Evolutionary conservation across 2,888 invertebrate genomes (phyloP).

Genomic region (Tromatobia lineatoria): DNA sequence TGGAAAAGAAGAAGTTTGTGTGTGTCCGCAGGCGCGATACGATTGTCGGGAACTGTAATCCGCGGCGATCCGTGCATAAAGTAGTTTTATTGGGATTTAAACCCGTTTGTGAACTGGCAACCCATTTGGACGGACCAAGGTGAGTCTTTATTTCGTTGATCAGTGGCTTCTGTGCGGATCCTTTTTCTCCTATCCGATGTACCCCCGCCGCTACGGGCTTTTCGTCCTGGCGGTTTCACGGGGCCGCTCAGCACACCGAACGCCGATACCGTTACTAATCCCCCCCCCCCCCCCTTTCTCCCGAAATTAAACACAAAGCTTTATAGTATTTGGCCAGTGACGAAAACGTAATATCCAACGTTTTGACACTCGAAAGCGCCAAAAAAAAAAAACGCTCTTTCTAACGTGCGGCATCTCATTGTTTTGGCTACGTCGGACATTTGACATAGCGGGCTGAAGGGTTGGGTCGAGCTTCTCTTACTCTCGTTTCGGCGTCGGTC

Average conservation of each 20-base stretch:
- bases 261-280: conserved; percentile 63
- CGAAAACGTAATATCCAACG: neutral
- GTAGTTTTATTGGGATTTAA: conserved; percentile 84
- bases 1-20: conserved; percentile 80
- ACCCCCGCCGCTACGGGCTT: conserved; percentile 38
- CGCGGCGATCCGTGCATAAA: conserved; percentile 83
- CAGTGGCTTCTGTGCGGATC: conserved; percentile 83
- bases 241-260: conserved; percentile 43
- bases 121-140: conserved; percentile 94
- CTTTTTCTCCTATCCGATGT: conserved; percentile 81
- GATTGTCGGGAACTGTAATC: conserved; percentile 80
- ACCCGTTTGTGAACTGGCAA: conserved; percentile 89
- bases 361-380: conserved; percentile 18
- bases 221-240: conserved; percentile 66
- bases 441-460: conserved; percentile 63
- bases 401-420: conserved; percentile 54
- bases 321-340: neutral
- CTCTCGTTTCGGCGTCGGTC: conserved; percentile 56
- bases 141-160: conserved; percentile 87
- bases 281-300: neutral
- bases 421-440: conserved; percentile 68
- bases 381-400: conserved; percentile 12
- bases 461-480: conserved; percentile 59
- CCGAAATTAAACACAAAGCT: neutral
- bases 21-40: conserved; percentile 70